Conservation (phyloP, 1,140 invertebrate genomes). For the Formica exsecta region DNA sequence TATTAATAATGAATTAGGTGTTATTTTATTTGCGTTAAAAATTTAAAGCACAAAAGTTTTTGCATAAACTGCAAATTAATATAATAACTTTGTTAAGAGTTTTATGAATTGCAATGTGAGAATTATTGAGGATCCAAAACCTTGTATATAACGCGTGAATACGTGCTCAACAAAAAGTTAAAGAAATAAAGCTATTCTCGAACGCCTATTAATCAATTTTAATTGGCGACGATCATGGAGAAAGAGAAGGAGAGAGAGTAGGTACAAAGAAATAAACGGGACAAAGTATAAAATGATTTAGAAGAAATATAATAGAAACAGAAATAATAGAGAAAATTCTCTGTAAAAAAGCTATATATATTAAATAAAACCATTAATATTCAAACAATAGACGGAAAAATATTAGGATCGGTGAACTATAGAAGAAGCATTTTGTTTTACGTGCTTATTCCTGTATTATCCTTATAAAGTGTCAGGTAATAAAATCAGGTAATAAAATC, state of each 20-base stretch:
- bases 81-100: not conserved
- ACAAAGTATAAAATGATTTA: not conserved
- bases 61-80: not conserved
- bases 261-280: not conserved
- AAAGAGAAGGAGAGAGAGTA: not conserved
- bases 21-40: no score
- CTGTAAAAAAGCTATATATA: not conserved
- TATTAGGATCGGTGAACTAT: not conserved
- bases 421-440: not conserved
- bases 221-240: no score
- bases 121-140: not conserved
- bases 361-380: not conserved
- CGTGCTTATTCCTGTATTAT: no score
- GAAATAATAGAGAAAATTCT: not conserved
- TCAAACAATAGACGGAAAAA: not conserved
- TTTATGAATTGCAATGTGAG: not conserved
- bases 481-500: no score
- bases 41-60: no score
- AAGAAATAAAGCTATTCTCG: not conserved
- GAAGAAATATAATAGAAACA: not conserved
- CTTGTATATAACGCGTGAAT: not conserved
- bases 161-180: not conserved
- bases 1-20: no score
- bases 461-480: no score
- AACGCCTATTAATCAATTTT: constrained; percentile 17